Percentiles rank a stretch among this genome's conserved stretches.
Conservation (phyloP, 2,888 invertebrate species). For the Xestia sexstrigata region DNA sequence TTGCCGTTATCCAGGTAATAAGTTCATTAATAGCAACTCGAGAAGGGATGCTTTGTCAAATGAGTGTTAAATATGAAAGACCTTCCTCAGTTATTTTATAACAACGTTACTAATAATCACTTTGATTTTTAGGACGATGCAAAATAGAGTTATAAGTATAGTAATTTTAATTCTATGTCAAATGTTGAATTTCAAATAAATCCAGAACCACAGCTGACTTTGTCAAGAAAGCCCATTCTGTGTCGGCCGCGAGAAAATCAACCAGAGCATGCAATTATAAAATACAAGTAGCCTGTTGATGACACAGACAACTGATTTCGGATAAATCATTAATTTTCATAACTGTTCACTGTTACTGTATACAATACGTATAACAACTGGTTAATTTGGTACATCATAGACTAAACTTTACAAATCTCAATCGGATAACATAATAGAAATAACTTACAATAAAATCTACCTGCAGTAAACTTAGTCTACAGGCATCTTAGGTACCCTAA, state of each 20-base stretch:
- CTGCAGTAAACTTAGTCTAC: constrained; percentile 36
- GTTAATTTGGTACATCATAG: constrained; percentile 10
- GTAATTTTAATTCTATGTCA: not conserved
- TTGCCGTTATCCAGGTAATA: not conserved
- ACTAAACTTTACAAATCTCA: constrained; percentile 10
- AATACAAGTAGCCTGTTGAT: not conserved
- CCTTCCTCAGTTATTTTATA: not conserved
- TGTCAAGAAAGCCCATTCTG: no score
- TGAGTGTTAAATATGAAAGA: not conserved
- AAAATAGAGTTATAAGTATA: not conserved
- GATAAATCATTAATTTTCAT: not conserved
- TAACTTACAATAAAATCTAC: constrained; percentile 29
- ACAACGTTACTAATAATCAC: not conserved
- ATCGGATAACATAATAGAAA: constrained; percentile 19
- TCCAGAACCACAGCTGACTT: not conserved
- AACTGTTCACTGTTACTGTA: not conserved
- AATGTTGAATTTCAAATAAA: not conserved
- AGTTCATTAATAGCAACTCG: not conserved
- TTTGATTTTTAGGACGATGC: not conserved
- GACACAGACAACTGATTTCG: not conserved
- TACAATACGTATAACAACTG: not conserved
- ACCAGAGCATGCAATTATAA: not conserved
- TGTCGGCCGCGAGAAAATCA: not conserved
- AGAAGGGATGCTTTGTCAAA: not conserved
- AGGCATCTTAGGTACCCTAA: constrained; percentile 19